These are phyloP conservation scores for Coluber constrictor DNA, from an alignment of 2,797 vertebrate genomes.

Conservation along the genomic window DNA sequence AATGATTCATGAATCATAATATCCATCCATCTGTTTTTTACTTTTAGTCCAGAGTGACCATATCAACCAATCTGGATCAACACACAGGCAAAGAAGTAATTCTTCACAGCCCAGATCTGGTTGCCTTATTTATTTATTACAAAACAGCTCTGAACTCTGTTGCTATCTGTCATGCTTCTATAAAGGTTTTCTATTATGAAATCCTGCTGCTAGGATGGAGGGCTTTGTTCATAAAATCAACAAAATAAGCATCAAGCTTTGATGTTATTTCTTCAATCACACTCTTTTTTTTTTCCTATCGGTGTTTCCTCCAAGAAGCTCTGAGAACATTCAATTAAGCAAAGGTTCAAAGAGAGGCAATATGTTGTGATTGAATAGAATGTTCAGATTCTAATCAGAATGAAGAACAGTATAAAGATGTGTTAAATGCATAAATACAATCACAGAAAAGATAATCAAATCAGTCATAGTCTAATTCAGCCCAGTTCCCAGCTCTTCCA, in stretches of 20 bases:
- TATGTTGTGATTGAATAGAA: background rate
- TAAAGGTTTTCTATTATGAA: background rate
- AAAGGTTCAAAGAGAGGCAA: background rate
- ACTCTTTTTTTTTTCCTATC: background rate
- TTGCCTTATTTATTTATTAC: conserved; percentile 1
- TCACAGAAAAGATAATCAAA: background rate
- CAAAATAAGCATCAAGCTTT: background rate
- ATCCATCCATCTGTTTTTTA: background rate
- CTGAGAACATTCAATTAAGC: background rate
- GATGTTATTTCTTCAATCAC: background rate
- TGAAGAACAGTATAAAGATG: background rate
- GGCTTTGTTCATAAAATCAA: background rate
- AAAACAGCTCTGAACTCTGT: background rate
- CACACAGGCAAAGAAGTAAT: background rate
- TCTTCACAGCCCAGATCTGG: background rate
- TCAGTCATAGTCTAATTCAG: background rate
- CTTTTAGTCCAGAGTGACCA: background rate
- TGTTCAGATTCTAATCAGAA: background rate
- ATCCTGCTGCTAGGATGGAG: background rate
- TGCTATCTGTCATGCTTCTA: background rate
- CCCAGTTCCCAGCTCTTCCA: background rate
- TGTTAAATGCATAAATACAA: background rate
- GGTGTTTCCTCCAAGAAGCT: background rate
- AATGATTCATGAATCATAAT: background rate
- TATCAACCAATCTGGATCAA: background rate